Evolutionary conservation across 37 sponge, comb jelly and placozoan species (phyloP), one percentile per base, ranked within the genome.

Genomic region (Eunapius fragilis): DNA sequence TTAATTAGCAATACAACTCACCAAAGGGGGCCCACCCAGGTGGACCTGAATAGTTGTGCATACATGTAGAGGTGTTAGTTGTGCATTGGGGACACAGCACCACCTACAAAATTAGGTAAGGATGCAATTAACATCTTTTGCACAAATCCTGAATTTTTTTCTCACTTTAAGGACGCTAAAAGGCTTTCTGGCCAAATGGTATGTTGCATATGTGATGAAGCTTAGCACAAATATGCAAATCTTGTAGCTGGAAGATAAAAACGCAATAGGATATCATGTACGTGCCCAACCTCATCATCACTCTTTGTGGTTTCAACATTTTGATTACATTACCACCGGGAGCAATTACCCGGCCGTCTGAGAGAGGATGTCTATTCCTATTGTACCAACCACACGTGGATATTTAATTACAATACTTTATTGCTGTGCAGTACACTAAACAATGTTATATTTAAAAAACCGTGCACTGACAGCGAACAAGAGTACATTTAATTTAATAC

Each of bases 161-260:
- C 13, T 34, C 83, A 84, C 85, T 85, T 84, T 80, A 28, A 85
- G 85, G 67, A 89, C 88, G 76, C 90, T 92, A 68, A 87, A 72
- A 31, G 96, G 82, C 32, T 93, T 95, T 47, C 96, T 86, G 19
- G 87, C 75, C 58, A 92, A 58, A 58, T 95, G 89, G 70, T 87
- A 89, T 36, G 73, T 72, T 26, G 92, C n/a, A 71, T 94, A 94
- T 36, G 70, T 70, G 31, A 79, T 19, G 67, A 88, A 92, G 9
- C 91, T 89, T 2, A 95, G 80, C 3, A 92, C 27, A 5, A 79
- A 79, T 14, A 91, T 71, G 28, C 78, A 76, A 0, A 72, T 31
- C 71, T 86, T 85, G 37, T 83, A 87, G 49, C 85, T 89, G 71
- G 34, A 22, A 45, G 45, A n/a, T n/a, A n/a, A n/a, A n/a, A n/a